These are phyloP conservation scores for Actinia equina DNA, from an alignment of 64 coral and sea anemone genomes.

Conservation along the genomic window DNA sequence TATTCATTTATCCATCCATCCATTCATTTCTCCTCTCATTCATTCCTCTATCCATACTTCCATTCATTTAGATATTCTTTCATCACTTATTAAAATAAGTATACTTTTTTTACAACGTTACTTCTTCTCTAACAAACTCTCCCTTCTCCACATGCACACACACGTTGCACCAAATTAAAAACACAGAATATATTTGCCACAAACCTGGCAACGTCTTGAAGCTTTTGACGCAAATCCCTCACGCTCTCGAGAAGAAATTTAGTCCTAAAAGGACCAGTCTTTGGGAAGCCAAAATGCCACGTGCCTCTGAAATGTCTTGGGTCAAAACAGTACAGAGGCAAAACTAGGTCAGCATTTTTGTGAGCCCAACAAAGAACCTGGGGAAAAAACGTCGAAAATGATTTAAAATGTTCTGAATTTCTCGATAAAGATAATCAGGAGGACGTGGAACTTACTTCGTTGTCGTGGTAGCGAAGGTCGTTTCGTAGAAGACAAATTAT, in stretches of 20 bases:
- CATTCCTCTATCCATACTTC: too few species aligned
- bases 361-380: conserved; percentile 57
- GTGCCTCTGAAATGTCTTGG: conserved; percentile 14
- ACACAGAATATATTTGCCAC: neutral
- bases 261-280: conserved; percentile 39
- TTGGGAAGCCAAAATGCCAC: conserved; percentile 56
- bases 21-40: too few species aligned
- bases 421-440: neutral
- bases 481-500: conserved; percentile 55
- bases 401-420: neutral
- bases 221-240: conserved; percentile 28
- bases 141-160: neutral
- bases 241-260: conserved; percentile 49
- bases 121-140: too few species aligned
- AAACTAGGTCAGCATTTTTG: conserved; percentile 49
- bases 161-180: too few species aligned
- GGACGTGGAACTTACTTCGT: conserved; percentile 12
- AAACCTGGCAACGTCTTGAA: neutral
- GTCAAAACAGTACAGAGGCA: conserved; percentile 71
- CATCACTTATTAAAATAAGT: too few species aligned
- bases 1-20: too few species aligned
- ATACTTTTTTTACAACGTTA: too few species aligned
- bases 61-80: too few species aligned
- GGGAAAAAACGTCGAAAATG: neutral
- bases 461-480: conserved; percentile 61